These are phyloP conservation scores for Drosophila meridiana DNA, from an alignment of 2,888 invertebrate genomes.

Conservation along the genomic window DNA sequence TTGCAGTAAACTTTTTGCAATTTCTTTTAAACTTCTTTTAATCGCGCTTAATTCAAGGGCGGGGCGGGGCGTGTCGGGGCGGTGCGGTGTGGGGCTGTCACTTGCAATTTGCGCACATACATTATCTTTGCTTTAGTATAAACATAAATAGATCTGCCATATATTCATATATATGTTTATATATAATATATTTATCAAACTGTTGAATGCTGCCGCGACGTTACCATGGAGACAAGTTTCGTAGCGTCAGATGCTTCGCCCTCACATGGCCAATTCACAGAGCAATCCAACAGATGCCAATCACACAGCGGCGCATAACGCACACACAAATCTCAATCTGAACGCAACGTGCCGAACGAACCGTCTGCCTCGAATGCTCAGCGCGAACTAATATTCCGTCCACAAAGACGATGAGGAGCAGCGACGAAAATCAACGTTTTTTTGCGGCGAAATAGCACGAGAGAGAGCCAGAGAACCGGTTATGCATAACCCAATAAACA, in stretches of 20 bases:
- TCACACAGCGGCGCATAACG: constrained; percentile 24
- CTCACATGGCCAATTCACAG: constrained; percentile 57
- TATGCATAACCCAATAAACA: constrained; percentile 51
- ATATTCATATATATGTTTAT: constrained; percentile 1
- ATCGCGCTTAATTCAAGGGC: constrained; percentile 12
- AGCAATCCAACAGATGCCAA: constrained; percentile 30
- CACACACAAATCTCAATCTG: constrained; percentile 23
- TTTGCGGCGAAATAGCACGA: constrained; percentile 38
- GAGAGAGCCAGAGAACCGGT: constrained; percentile 55
- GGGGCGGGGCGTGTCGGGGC: background rate
- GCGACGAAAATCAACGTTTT: constrained; percentile 3
- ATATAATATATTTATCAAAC: constrained; percentile 36
- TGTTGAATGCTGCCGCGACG: constrained; percentile 39
- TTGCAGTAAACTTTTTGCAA: constrained; percentile 1
- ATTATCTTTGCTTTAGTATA: constrained; percentile 21
- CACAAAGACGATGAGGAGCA: constrained; percentile 10
- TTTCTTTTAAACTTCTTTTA: constrained; percentile 14
- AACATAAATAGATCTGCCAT: constrained; percentile 37
- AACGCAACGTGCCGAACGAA: constrained; percentile 37
- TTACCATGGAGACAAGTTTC: constrained; percentile 37
- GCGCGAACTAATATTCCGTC: constrained; percentile 52
- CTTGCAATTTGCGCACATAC: constrained; percentile 53
- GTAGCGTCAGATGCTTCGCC: constrained; percentile 40
- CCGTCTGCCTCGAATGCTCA: constrained; percentile 60
- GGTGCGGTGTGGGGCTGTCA: constrained; percentile 44